Conservation (phyloP, 2,797 vertebrate genomes). For the Pseudomugil tenellus region DNA sequence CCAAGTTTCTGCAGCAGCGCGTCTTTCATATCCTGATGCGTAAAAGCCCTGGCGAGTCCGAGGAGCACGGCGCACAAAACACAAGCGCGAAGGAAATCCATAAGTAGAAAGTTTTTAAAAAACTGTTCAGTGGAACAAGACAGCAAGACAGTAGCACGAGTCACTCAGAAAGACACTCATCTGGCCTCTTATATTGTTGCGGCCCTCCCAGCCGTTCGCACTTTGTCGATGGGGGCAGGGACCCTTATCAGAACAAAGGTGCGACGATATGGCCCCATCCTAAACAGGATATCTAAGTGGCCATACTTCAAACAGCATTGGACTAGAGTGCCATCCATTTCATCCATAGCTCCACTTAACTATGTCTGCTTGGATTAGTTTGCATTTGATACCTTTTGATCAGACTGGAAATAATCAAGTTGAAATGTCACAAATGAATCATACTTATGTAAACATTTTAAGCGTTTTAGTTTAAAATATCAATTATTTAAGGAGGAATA, state of each 20-base stretch:
- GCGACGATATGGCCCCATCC: conserved; percentile 81
- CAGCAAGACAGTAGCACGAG: conserved; percentile 37
- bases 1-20: conserved; percentile 86
- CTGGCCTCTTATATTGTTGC: conserved; percentile 76
- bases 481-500: too few species aligned
- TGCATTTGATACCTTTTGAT: conserved; percentile 38
- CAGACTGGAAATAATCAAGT: background rate
- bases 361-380: conserved; percentile 27
- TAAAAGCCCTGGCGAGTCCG: conserved; percentile 72
- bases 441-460: too few species aligned
- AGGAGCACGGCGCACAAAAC: conserved; percentile 68
- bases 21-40: conserved; percentile 84
- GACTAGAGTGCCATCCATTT: conserved; percentile 62
- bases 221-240: conserved; percentile 78
- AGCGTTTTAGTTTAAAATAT: too few species aligned
- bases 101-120: conserved; percentile 38
- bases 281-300: conserved; percentile 82
- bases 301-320: conserved; percentile 82
- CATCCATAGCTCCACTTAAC: conserved; percentile 40
- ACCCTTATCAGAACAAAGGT: conserved; percentile 82
- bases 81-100: conserved; percentile 75
- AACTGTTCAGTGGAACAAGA: conserved; percentile 17
- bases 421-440: background rate
- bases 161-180: conserved; percentile 59
- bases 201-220: conserved; percentile 80